A percentile compares a stretch with the other conserved stretches of the same genome.
These are phyloP conservation scores for Parnassius glacialis DNA, from an alignment of 2,888 invertebrate species.

Conservation along the genomic window DNA sequence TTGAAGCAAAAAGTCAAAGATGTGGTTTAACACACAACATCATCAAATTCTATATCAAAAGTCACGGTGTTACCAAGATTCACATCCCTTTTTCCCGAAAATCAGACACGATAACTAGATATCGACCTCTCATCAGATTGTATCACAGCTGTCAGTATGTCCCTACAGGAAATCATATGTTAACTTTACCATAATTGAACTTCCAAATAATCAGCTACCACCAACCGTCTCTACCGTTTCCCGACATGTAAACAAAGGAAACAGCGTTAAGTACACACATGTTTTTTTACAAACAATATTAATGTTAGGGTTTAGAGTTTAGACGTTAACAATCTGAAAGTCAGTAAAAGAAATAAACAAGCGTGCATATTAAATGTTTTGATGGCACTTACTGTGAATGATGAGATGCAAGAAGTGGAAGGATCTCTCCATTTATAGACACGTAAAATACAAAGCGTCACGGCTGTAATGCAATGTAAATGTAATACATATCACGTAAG, in stretches of 20 bases:
- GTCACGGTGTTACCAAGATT: no score
- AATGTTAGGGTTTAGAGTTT: conserved; percentile 8
- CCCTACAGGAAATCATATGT: conserved; percentile 9
- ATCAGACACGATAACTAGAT: no score
- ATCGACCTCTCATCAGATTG: no score
- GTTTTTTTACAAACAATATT: conserved; percentile 17
- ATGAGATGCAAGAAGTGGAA: background rate
- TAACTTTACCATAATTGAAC: conserved; percentile 9
- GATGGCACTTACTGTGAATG: conserved; percentile 2
- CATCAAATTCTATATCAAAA: no score
- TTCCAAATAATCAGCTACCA: conserved; percentile 7
- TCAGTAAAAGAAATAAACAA: conserved; percentile 15
- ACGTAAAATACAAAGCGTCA: background rate
- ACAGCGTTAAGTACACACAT: background rate
- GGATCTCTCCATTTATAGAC: background rate
- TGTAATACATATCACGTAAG: no score
- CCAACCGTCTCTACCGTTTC: background rate
- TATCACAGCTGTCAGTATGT: background rate
- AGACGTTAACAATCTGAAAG: conserved; percentile 13
- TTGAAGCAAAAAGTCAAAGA: no score
- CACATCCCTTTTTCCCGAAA: no score
- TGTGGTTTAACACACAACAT: no score
- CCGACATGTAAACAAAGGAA: conserved; percentile 7
- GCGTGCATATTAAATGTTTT: conserved; percentile 4
- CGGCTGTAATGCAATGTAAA: no score